Evolutionary conservation across 35 echinoderm and acorn worm species (phyloP), one percentile per base, ranked within the genome.

Genomic region (Heliocidaris erythrogramma): DNA sequence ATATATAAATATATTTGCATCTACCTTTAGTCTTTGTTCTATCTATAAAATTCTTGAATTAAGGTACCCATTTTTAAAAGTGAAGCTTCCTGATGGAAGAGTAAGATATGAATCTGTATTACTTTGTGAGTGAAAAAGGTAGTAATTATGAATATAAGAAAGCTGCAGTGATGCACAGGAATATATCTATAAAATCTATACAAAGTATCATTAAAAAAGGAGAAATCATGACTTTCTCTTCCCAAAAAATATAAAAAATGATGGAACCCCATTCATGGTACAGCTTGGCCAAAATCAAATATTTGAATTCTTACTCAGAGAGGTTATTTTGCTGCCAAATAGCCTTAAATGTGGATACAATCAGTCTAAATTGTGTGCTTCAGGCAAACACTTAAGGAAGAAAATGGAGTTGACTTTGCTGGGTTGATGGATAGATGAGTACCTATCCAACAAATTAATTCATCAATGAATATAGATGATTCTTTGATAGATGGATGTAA

Each of bases 301-400:
- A 89, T 89, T 89, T 89, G 87, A 32, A 16, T 89, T 48, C 17
- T 47, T 89, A 32, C 87, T 89, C 87, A 89, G 32, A 4, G 87
- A 89, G 35, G 65, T 78, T 78, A 78, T 78, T 78, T 48, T 48
- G 8, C 87, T 47, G 29, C 8, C 31, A 89, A 32, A 48, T 35
- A 48, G 12, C 87, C 87, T 17, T 48, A 89, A 89, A 32, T 89
- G 87, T 89, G 31, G 87, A 89, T 89, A 89, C 87, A 89, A 89
- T 7, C 87, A 89, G 87, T 5, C 12, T 18, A 47, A 89, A 89
- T 13, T 89, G 87, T 89, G 87, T 89, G 31, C 47, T 48, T 48
- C 32, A 32, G 13, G 87, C 87, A 89, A 89, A 89, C 87, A 89
- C 87, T 78, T 78, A 4, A 42, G 18, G 1, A n/a, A 7, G 65